Base-by-base conservation (phyloP, 2,797 vertebrate genomes). In the Loriculus beryllinus region DNA sequence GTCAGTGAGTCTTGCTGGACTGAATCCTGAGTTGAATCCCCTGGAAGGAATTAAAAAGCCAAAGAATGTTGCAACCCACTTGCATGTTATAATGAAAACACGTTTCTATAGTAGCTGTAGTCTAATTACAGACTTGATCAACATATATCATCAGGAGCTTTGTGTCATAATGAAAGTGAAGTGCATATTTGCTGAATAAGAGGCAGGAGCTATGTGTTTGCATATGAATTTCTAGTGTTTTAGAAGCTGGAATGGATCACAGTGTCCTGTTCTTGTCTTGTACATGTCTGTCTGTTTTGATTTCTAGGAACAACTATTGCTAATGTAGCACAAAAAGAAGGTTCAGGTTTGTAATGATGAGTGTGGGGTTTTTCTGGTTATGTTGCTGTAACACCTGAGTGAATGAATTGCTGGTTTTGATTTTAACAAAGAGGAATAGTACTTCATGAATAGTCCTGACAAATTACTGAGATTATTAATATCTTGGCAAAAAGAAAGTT, bases 281-380 rank as follows among this genome's bases (percentile, higher is more conserved):
- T 95, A 83, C 25, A 7, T 19, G 25, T 60, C 35, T 90, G 11
- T 86, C 33, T 88, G 16, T 94, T 96, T 95, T 67, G 47, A 47
- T 64, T 94, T 82, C 13, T 89, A 97, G 96, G 95, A 76, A 2
- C 29, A 47, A 31, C 70, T 83, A 8, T 57, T 72, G 80, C 40
- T 93, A 54, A 82, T 21, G 29, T 85, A 89, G 88, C 69, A 43
- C 86, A 63, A 7, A 76, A 89, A 88, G 91, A 67, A 77, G 82
- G 71, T 64, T 77, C 96, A 94, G 97, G 96, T 97, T 91, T 90
- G 97, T 97, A 76, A 67, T 43, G 43, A 56, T 56, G 28, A 29
- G 57, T 10, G 57, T 84, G 78, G 8, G 0, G 3, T 22, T 69
- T 54, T 68, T 56, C 22, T 48, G 28, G 25, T 88, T 15, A 31